A percentile compares a stretch with the other conserved stretches of the same genome.
Conservation (phyloP, 2,888 invertebrate genomes). For the Acleris sparsana region DNA sequence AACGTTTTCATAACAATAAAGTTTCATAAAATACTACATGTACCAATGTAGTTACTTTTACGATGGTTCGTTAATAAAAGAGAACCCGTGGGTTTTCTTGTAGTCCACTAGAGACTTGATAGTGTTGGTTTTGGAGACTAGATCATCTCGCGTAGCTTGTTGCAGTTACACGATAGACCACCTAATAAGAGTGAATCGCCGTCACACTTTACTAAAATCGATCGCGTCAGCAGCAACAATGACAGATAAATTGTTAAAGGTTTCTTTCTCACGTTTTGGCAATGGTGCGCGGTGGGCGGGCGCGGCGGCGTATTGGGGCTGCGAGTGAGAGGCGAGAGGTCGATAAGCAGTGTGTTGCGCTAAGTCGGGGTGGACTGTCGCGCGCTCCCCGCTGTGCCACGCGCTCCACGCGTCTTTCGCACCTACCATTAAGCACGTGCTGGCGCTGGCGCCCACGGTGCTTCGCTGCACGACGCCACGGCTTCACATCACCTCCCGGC, state of each 20-base stretch:
- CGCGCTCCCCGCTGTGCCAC: slow-evolving; percentile 42
- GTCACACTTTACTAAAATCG: slow-evolving; percentile 21
- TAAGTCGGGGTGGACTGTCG: slow-evolving; percentile 55
- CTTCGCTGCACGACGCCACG: slow-evolving; percentile 41
- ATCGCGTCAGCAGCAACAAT: slow-evolving; percentile 53
- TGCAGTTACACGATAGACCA: slow-evolving; percentile 9
- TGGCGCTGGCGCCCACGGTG: slow-evolving; percentile 38
- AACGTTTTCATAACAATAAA: too few relatives aligned
- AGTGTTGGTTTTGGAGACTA: too few relatives aligned
- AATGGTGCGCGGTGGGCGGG: slow-evolving; percentile 68
- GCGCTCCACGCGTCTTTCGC: slow-evolving; percentile 43
- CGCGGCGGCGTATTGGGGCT: slow-evolving; percentile 59
- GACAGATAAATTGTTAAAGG: slow-evolving; percentile 74
- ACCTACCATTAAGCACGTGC: slow-evolving; percentile 19
- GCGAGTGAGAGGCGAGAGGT: slow-evolving; percentile 63
- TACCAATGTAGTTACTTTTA: too few relatives aligned
- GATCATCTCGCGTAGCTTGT: too few relatives aligned
- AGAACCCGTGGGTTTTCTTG: too few relatives aligned
- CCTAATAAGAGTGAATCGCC: slow-evolving; percentile 14
- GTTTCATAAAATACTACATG: too few relatives aligned
- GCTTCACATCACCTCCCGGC: slow-evolving; percentile 26
- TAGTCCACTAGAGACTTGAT: too few relatives aligned
- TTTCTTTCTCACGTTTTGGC: slow-evolving; percentile 66
- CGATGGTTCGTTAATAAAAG: too few relatives aligned
- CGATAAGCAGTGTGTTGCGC: slow-evolving; percentile 73